These are phyloP conservation scores for Diarsia dahlii DNA, from an alignment of 2,888 invertebrate species.

Conservation along the genomic window DNA sequence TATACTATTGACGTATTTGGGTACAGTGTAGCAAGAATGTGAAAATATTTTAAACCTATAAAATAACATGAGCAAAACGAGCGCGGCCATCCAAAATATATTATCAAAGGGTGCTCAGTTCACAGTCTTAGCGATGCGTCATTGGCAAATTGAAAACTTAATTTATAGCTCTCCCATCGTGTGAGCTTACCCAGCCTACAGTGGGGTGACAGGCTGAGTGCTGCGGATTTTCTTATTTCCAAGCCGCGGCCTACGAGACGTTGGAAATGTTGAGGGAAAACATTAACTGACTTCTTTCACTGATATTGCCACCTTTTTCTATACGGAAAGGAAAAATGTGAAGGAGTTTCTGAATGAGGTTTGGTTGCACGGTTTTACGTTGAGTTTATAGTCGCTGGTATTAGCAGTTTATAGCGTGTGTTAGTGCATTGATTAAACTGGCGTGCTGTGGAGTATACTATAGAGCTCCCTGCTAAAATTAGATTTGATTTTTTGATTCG, in stretches of 20 bases:
- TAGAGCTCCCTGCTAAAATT: not conserved
- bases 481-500: not conserved
- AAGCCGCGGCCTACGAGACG: constrained; percentile 56
- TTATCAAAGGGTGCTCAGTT: constrained; percentile 67
- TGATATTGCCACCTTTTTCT: constrained; percentile 25
- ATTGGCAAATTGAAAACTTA: constrained; percentile 86
- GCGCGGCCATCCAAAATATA: constrained; percentile 66
- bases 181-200: constrained; percentile 81
- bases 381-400: not conserved
- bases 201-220: constrained; percentile 76
- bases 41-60: constrained; percentile 9
- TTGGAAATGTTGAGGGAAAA: constrained; percentile 45
- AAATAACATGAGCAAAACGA: constrained; percentile 55
- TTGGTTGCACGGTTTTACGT: constrained; percentile 12
- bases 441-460: not conserved
- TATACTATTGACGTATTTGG: constrained; percentile 7
- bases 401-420: not conserved
- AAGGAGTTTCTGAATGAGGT: constrained; percentile 36
- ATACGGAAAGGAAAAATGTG: constrained; percentile 13
- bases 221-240: constrained; percentile 77
- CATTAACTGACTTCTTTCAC: constrained; percentile 58
- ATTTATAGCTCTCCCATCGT: constrained; percentile 81
- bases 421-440: not conserved
- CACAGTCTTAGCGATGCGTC: constrained; percentile 80
- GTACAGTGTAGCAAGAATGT: not conserved